Conservation (phyloP, 2,888 invertebrate genomes). For the Leptothorax acervorum region DNA sequence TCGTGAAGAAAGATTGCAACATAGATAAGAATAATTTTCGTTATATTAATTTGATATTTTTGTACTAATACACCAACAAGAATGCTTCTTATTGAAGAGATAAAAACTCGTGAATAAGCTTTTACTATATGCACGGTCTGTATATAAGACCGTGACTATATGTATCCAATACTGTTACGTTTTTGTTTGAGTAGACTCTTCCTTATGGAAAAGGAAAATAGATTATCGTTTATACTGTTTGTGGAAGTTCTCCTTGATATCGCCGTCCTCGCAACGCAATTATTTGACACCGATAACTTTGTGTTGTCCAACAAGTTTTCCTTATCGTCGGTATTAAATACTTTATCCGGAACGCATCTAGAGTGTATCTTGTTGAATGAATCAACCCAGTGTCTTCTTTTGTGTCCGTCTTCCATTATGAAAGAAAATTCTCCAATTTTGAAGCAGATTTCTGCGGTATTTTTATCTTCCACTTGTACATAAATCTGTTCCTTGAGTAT, state of each 20-base stretch:
- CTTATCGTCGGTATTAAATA: slow-evolving; percentile 67
- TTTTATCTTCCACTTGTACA: slow-evolving; percentile 69
- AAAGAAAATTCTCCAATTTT: slow-evolving; percentile 78
- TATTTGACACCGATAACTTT: slow-evolving; percentile 45
- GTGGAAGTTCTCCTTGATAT: slow-evolving; percentile 69
- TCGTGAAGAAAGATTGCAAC: slow-evolving; percentile 15
- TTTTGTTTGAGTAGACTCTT: slow-evolving; percentile 75
- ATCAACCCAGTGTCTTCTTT: slow-evolving; percentile 82
- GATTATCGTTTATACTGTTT: slow-evolving; percentile 69
- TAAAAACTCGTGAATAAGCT: not conserved
- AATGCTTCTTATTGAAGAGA: not conserved
- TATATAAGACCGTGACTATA: no score
- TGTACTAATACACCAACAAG: not conserved
- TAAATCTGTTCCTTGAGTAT: slow-evolving; percentile 74
- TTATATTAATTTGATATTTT: slow-evolving; percentile 14
- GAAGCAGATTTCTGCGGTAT: slow-evolving; percentile 70
- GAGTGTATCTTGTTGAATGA: slow-evolving; percentile 76
- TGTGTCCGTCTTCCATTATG: slow-evolving; percentile 79
- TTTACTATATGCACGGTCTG: slow-evolving; percentile 51
- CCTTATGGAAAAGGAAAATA: slow-evolving; percentile 76
- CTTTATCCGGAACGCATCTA: slow-evolving; percentile 21
- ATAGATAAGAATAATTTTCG: slow-evolving; percentile 1
- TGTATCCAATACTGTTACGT: slow-evolving; percentile 71
- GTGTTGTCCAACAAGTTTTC: slow-evolving; percentile 66
- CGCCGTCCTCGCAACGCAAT: slow-evolving; percentile 6